Base-by-base conservation (phyloP, 2,888 invertebrate genomes). In the Brenthis hecate region DNA sequence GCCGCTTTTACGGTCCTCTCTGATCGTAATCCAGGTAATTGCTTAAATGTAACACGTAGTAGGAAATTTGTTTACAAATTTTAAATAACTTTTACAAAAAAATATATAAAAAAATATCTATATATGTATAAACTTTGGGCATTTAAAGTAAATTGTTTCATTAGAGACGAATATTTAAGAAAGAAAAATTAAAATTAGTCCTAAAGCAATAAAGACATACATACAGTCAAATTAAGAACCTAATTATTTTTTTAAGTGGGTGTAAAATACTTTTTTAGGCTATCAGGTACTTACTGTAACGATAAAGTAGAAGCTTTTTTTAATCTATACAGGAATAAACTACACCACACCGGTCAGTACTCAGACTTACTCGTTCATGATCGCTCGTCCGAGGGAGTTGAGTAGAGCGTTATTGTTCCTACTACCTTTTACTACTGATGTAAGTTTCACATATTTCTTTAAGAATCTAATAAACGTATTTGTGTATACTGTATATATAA, bases 401-500 rank as follows among this genome's bases (percentile, higher is more conserved):
- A 97, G 97, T 75, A 93, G 98, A 75, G 97, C 96, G 0, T 91
- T 98, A 72, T 88, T 98, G 13, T 98, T 98, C 80, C 94, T 97
- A 60, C 95, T 97, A 6, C 98, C 98, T 0, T 98, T 97, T 77
- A 95, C 95, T 6, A 86, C 92, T 32, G 94, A 94, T 79, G 95
- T 95, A 85, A 93, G 93, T 90, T 76, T 3, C 11, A 11, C 36
- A 43, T 43, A 43, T 43, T 8, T 11, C 36, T 13, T 13, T 0
- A 28, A 53, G 6, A 16, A 55, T 48, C 43, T 6, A 14, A 50
- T 62, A 23, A 56, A 19, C 28, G 47, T 58, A n/a, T 16, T 5
- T 13, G 16, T 16, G 16, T 36, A 56, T 36, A 56, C 6, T 6
- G 14, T 56, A 28, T 56, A 56, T 56, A n/a, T 32, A 8, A 23